Evolutionary conservation across 2,797 vertebrate species (phyloP).

Genomic region (Sebastes iracundus): DNA sequence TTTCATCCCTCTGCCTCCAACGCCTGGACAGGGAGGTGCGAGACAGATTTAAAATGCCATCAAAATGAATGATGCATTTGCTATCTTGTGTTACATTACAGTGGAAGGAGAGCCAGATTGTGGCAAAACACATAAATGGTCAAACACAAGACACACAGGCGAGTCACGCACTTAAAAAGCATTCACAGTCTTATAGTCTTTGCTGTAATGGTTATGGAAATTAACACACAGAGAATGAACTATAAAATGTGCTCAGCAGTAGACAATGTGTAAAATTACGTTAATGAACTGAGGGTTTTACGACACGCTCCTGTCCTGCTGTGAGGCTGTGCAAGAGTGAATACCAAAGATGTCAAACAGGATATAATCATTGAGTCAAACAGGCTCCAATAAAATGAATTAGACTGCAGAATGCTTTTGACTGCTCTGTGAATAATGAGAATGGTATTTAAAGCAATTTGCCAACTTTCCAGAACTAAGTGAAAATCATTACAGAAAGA

Average conservation of each 20-base stretch:
- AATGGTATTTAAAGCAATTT: constrained; percentile 37
- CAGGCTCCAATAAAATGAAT: constrained; percentile 6
- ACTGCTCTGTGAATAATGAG: constrained; percentile 27
- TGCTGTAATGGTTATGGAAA: constrained; percentile 3
- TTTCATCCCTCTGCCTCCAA: constrained; percentile 42
- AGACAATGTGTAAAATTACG: not conserved
- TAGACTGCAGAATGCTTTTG: not conserved
- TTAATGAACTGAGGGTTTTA: constrained; percentile 12
- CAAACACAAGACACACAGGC: not conserved
- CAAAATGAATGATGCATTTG: constrained; percentile 57
- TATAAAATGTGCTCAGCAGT: not conserved
- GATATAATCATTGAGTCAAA: constrained; percentile 32
- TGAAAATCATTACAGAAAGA: constrained; percentile 24
- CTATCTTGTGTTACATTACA: constrained; percentile 12
- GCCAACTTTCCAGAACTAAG: constrained; percentile 27
- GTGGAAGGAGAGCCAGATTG: not conserved
- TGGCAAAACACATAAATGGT: constrained; percentile 1
- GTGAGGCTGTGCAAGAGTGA: not conserved
- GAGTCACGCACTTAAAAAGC: not conserved
- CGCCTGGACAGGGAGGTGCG: constrained; percentile 23
- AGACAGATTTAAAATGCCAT: constrained; percentile 53
- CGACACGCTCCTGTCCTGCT: not conserved
- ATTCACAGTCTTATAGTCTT: not conserved
- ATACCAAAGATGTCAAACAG: constrained; percentile 22
- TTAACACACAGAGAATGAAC: not conserved